These are phyloP conservation scores for Sciurus vulgaris DNA, from an alignment of 2,797 vertebrate genomes.

Conservation along the genomic window DNA sequence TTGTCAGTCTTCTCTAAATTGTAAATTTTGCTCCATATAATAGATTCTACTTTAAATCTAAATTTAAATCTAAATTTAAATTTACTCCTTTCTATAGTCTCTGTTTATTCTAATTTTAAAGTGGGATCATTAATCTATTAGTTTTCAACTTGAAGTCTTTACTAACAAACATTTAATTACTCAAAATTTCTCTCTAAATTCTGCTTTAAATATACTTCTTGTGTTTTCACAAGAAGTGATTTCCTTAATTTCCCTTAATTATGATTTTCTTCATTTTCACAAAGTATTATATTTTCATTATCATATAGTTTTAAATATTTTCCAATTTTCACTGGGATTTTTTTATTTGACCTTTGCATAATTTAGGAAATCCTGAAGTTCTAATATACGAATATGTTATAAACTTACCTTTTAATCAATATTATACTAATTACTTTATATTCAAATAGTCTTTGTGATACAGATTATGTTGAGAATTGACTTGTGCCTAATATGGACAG, in stretches of 20 bases:
- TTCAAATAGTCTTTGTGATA: not conserved
- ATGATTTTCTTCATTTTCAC: too few relatives aligned
- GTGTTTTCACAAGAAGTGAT: not conserved
- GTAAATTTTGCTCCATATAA: not conserved
- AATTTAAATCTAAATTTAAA: not conserved
- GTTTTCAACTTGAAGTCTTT: constrained; percentile 16
- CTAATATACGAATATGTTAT: not conserved
- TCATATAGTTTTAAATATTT: constrained; percentile 19
- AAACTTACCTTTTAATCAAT: not conserved
- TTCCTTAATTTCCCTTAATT: too few relatives aligned
- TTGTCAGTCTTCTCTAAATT: not conserved
- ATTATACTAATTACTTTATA: constrained; percentile 36
- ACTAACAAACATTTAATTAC: not conserved
- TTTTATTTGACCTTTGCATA: not conserved
- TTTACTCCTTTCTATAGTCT: not conserved
- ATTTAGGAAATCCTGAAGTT: constrained; percentile 14
- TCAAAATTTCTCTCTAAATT: constrained; percentile 4
- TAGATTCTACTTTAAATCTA: constrained; percentile 27
- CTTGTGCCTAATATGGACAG: not conserved
- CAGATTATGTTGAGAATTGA: constrained; percentile 3
- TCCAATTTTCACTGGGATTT: constrained; percentile 16
- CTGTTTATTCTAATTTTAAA: constrained; percentile 59
- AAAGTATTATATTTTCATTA: not conserved
- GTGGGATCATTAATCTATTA: constrained; percentile 8
- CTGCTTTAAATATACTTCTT: not conserved